phyloP scores from a whole-genome alignment of 2,113 vertebrate species.

The Puffinus mauretanicus region DNA sequence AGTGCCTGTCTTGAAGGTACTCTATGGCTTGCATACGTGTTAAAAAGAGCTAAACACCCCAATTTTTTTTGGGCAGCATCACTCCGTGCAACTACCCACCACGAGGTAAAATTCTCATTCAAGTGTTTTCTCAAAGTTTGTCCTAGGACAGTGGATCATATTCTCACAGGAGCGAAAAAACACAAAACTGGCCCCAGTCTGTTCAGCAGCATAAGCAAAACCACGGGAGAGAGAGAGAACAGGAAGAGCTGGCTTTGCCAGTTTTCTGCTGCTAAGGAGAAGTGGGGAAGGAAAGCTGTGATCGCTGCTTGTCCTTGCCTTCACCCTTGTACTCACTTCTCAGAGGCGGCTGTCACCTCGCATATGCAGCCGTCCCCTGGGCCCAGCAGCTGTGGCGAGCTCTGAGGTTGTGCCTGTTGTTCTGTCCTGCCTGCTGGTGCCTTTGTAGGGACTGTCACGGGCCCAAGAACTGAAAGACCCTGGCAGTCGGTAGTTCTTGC shows the following conservation, averaged over 20 bases:
- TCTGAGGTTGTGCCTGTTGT: neutral
- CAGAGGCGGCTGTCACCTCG: neutral
- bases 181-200: neutral
- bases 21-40: neutral
- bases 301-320: conserved; percentile 24
- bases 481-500: neutral
- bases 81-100: neutral
- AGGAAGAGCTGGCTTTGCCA: conserved; percentile 13
- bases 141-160: neutral
- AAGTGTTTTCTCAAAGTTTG: neutral
- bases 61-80: neutral
- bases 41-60: neutral
- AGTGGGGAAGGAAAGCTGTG: conserved; percentile 4
- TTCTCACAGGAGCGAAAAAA: neutral
- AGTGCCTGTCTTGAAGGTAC: neutral
- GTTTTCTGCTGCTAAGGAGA: conserved; percentile 41
- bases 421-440: neutral
- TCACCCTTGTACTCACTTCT: neutral
- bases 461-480: neutral
- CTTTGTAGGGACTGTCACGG: neutral
- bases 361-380: neutral
- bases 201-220: conserved; percentile 34
- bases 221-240: neutral
- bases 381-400: neutral
- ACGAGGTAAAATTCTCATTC: neutral